A percentile compares a stretch with the other conserved stretches of the same genome.
Evolutionary conservation across 2,888 invertebrate species (phyloP).

Genomic region (Nymphalis polychloros): DNA sequence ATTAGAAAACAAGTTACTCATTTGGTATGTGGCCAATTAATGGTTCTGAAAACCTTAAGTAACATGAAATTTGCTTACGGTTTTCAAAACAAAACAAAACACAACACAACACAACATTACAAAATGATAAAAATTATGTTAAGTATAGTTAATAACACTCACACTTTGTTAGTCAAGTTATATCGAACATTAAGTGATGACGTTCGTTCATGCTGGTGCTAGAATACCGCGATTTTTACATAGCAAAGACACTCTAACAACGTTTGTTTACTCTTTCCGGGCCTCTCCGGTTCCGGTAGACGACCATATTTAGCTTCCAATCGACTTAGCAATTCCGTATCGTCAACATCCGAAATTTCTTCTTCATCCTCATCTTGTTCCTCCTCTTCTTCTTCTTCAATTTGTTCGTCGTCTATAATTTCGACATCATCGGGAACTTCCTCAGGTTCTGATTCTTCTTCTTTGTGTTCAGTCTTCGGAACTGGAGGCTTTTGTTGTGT

Average conservation of each 20-base stretch:
- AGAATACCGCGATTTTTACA: constrained; percentile 9
- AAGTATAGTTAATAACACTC: constrained; percentile 54
- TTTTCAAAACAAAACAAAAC: no score
- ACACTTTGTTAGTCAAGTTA: constrained; percentile 71
- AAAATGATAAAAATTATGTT: constrained; percentile 4
- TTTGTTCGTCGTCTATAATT: constrained; percentile 74
- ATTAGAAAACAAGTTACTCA: not conserved
- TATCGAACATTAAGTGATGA: constrained; percentile 57
- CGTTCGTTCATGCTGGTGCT: constrained; percentile 51
- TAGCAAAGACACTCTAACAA: constrained; percentile 42
- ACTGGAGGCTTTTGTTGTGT: constrained; percentile 16
- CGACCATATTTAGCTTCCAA: constrained; percentile 88
- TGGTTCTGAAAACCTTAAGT: no score
- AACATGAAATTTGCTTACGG: no score
- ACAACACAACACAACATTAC: no score
- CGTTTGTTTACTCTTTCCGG: constrained; percentile 75
- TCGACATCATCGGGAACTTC: constrained; percentile 70
- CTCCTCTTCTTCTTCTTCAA: constrained; percentile 74
- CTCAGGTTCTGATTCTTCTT: constrained; percentile 57
- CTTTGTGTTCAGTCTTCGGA: constrained; percentile 47
- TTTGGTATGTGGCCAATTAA: no score
- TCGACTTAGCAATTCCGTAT: constrained; percentile 85
- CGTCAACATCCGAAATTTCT: constrained; percentile 85
- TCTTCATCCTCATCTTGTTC: constrained; percentile 72
- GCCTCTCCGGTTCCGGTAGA: constrained; percentile 79